A percentile compares a stretch with the other conserved stretches of the same genome.
Conservation (phyloP, 2,113 vertebrate genomes). For the Anoura caudifer region DNA sequence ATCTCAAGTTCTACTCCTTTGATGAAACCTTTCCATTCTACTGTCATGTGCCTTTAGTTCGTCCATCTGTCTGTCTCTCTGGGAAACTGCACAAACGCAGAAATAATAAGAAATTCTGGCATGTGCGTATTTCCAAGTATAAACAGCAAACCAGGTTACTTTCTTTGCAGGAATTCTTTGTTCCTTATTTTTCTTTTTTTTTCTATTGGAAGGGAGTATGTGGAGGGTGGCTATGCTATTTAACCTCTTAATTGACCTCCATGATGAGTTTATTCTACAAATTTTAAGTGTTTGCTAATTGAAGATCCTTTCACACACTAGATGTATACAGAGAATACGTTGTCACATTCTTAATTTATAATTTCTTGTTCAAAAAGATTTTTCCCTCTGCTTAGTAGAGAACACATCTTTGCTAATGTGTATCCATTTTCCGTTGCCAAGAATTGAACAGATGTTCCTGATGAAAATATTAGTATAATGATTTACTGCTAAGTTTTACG, state of each 20-base stretch:
- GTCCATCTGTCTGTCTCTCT: background rate
- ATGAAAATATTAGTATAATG: constrained; percentile 39
- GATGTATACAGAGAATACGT: background rate
- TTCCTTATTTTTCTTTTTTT: background rate
- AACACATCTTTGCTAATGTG: background rate
- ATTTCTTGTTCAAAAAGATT: constrained; percentile 31
- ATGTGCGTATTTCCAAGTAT: background rate
- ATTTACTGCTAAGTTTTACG: constrained; percentile 24
- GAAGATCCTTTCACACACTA: background rate
- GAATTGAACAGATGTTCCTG: constrained; percentile 32
- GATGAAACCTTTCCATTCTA: background rate
- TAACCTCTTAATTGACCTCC: background rate
- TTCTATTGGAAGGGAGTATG: background rate
- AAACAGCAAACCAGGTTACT: background rate
- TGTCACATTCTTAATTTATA: constrained; percentile 25
- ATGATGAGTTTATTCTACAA: background rate
- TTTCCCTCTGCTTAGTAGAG: background rate
- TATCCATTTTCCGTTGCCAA: constrained; percentile 28
- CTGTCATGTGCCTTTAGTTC: background rate
- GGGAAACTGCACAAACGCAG: background rate
- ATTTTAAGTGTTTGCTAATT: constrained; percentile 20
- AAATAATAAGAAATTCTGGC: background rate
- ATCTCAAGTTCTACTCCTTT: background rate
- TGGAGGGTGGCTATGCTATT: background rate
- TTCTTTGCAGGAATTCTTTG: background rate